These are phyloP conservation scores for Polypedilum pembai DNA, from an alignment of 1,140 invertebrate species.

Conservation along the genomic window DNA sequence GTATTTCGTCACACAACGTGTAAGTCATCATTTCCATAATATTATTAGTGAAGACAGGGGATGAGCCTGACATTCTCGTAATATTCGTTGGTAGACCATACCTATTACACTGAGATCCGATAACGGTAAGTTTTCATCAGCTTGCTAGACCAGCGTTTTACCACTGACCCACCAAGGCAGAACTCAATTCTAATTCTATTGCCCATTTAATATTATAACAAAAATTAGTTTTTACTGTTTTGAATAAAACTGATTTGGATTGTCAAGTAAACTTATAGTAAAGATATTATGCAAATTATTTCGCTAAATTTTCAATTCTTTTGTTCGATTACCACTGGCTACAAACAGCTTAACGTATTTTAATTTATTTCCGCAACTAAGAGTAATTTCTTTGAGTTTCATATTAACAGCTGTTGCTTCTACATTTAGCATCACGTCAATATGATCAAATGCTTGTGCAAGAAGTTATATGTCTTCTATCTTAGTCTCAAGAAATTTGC, in stretches of 20 bases:
- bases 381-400: conserved; percentile 51
- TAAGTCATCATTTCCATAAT: too few species aligned
- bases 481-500: conserved; percentile 61
- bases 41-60: too few species aligned
- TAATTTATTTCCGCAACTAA: conserved; percentile 58
- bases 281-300: conserved; percentile 64
- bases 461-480: conserved; percentile 60
- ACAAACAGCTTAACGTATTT: conserved; percentile 69
- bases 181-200: conserved; percentile 58
- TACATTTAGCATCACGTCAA: conserved; percentile 59
- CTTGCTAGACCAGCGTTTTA: too few species aligned
- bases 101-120: too few species aligned
- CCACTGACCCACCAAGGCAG: too few species aligned
- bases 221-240: conserved; percentile 52
- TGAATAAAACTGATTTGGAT: background rate
- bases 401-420: conserved; percentile 58
- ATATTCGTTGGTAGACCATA: too few species aligned
- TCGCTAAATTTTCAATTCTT: conserved; percentile 54
- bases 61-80: too few species aligned
- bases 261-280: conserved; percentile 51
- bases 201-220: conserved; percentile 47
- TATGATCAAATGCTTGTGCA: conserved; percentile 63
- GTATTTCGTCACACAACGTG: too few species aligned
- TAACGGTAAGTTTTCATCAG: too few species aligned
- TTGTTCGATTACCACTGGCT: conserved; percentile 70